Evolutionary conservation across 2,113 vertebrate genomes (phyloP).

Genomic region (Nannobrachium achirus): DNA sequence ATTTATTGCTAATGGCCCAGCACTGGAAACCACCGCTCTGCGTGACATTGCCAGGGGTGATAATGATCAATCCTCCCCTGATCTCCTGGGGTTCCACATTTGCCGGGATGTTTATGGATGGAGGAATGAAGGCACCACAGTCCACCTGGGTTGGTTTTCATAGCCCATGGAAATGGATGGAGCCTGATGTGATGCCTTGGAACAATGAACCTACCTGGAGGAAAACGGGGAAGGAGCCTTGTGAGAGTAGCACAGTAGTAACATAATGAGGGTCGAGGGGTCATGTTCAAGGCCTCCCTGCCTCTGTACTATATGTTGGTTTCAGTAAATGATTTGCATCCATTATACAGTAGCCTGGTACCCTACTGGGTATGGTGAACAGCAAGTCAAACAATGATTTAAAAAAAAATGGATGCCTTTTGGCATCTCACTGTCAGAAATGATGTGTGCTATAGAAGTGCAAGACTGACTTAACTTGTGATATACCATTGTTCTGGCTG

Average conservation of each 20-base stretch:
- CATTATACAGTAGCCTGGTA: background rate
- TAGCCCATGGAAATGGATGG: conserved; percentile 46
- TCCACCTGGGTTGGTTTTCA: conserved; percentile 43
- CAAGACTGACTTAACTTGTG: too few relatives aligned
- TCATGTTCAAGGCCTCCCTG: conserved; percentile 18
- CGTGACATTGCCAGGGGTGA: conserved; percentile 45
- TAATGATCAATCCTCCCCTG: conserved; percentile 45
- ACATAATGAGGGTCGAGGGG: conserved; percentile 10
- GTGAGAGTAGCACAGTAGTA: background rate
- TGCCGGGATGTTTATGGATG: conserved; percentile 38
- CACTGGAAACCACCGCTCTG: conserved; percentile 25
- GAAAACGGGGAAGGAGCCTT: conserved; percentile 26
- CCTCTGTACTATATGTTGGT: conserved; percentile 7
- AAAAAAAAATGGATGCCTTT: conserved; percentile 6
- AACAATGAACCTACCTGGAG: conserved; percentile 31
- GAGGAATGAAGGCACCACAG: conserved; percentile 5
- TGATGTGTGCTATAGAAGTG: too few relatives aligned
- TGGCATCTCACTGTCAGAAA: background rate
- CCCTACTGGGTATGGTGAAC: conserved; percentile 4
- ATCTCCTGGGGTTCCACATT: conserved; percentile 34
- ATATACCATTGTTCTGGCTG: too few relatives aligned
- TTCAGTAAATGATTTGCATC: conserved; percentile 35
- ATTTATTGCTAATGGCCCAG: conserved; percentile 55
- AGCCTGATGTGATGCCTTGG: conserved; percentile 3
- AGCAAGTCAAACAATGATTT: conserved; percentile 15